Conservation (phyloP, 2,797 vertebrate genomes). For the Pipistrellus pipistrellus region DNA sequence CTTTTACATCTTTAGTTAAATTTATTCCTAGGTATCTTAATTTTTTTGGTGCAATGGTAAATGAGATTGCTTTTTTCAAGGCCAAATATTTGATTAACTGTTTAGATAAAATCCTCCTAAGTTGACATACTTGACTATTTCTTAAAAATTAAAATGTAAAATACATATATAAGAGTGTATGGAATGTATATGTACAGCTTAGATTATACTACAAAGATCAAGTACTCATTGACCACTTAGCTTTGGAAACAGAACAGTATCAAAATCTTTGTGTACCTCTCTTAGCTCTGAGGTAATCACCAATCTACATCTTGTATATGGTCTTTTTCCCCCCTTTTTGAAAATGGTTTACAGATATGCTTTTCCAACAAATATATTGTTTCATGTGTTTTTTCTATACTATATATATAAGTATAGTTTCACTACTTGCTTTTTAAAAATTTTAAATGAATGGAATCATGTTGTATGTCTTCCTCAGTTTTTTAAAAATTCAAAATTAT, state of each 20-base stretch:
- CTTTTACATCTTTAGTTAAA: too few relatives aligned
- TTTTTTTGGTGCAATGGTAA: too few relatives aligned
- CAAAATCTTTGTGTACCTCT: background rate
- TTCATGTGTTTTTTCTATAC: slow-evolving; percentile 55
- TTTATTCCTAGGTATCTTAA: too few relatives aligned
- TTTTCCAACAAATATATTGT: slow-evolving; percentile 52
- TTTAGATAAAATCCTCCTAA: slow-evolving; percentile 13
- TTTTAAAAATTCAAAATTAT: slow-evolving; percentile 60
- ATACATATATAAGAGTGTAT: background rate
- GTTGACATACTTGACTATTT: slow-evolving; percentile 26
- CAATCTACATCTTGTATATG: background rate
- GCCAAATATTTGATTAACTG: background rate
- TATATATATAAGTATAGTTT: background rate
- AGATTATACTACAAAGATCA: background rate
- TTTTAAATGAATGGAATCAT: slow-evolving; percentile 42
- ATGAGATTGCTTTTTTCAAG: background rate
- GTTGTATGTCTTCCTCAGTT: background rate
- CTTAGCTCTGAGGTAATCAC: background rate
- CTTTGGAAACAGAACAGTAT: slow-evolving; percentile 17
- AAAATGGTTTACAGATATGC: slow-evolving; percentile 28
- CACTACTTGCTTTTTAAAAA: background rate
- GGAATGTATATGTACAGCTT: background rate
- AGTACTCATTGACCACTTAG: slow-evolving; percentile 1
- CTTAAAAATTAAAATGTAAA: slow-evolving; percentile 34
- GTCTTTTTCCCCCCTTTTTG: background rate